phyloP scores from a whole-genome alignment of 2,113 vertebrate species.

The Callipepla squamata region DNA sequence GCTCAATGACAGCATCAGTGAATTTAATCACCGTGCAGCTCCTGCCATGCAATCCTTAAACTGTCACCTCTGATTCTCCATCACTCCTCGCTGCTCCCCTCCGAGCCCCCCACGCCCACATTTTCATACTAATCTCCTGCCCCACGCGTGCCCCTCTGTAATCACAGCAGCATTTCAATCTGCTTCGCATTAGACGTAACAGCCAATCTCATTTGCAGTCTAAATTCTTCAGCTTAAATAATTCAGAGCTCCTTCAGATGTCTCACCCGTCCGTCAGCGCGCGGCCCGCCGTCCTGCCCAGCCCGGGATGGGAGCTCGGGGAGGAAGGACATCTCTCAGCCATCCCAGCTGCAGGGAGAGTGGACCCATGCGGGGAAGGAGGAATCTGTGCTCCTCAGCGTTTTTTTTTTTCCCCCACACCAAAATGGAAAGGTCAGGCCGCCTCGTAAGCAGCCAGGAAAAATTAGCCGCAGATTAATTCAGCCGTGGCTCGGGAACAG shows the following conservation, averaged over 20 bases:
- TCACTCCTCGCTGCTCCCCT: conserved; percentile 9
- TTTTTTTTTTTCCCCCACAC: conserved; percentile 10
- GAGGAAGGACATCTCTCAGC: not conserved
- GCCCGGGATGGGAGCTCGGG: not conserved
- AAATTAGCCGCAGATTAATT: conserved; percentile 67
- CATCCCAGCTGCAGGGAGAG: not conserved
- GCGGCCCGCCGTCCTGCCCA: too few relatives aligned
- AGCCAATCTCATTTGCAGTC: conserved; percentile 40
- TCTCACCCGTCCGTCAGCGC: not conserved
- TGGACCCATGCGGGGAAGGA: not conserved
- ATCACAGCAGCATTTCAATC: conserved; percentile 74
- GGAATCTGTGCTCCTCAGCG: conserved; percentile 32
- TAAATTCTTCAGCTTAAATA: conserved; percentile 55
- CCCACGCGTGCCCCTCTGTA: conserved; percentile 63
- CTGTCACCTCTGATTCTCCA: conserved; percentile 78
- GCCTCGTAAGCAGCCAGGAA: conserved; percentile 25
- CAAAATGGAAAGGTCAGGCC: conserved; percentile 34
- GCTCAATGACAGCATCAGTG: conserved; percentile 81
- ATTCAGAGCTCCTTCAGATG: conserved; percentile 32
- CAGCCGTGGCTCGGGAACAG: conserved; percentile 52
- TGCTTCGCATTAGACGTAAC: conserved; percentile 15
- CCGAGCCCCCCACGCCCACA: conserved; percentile 24
- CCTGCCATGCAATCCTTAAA: conserved; percentile 69
- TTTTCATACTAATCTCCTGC: not conserved
- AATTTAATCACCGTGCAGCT: conserved; percentile 82